Conservation (phyloP, 2,113 vertebrate genomes). For the Solea senegalensis region DNA sequence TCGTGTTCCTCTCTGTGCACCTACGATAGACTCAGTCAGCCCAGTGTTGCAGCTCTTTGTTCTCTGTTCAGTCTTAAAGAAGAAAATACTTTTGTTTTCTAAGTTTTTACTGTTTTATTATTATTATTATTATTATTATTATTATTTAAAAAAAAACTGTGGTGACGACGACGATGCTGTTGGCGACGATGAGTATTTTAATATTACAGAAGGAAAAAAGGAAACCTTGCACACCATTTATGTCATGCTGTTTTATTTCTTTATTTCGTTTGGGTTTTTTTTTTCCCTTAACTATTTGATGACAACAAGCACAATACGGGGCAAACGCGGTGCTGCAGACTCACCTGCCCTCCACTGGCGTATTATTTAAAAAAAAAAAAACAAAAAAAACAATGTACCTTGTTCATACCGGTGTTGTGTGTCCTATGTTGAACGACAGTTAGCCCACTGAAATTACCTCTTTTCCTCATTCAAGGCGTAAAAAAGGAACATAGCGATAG, state of each 20-base stretch:
- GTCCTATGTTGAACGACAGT: conserved; percentile 60
- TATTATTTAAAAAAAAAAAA: conserved; percentile 32
- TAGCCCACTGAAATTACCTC: conserved; percentile 38
- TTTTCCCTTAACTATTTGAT: conserved; percentile 65
- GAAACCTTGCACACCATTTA: conserved; percentile 88
- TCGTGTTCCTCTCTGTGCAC: conserved; percentile 88
- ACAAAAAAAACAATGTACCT: conserved; percentile 16
- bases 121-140: conserved; percentile 40
- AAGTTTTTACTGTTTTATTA: conserved; percentile 89
- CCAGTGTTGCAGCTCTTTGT: conserved; percentile 90
- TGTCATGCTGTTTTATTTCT: conserved; percentile 92
- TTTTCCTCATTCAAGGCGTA: conserved; percentile 15
- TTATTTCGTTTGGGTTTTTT: conserved; percentile 54
- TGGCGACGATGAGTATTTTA: conserved; percentile 84
- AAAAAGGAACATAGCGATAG: neutral
- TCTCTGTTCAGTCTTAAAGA: conserved; percentile 86
- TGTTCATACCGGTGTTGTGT: conserved; percentile 62
- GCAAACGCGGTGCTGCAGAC: conserved; percentile 81
- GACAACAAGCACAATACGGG: conserved; percentile 75
- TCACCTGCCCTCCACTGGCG: conserved; percentile 79
- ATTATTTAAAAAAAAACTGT: conserved; percentile 65
- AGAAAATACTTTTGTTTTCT: conserved; percentile 87
- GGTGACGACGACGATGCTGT: conserved; percentile 72
- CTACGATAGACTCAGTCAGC: conserved; percentile 88
- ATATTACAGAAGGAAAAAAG: conserved; percentile 79